Evolutionary conservation across 2,888 invertebrate species (phyloP).

Genomic region (Lithodes maja): DNA sequence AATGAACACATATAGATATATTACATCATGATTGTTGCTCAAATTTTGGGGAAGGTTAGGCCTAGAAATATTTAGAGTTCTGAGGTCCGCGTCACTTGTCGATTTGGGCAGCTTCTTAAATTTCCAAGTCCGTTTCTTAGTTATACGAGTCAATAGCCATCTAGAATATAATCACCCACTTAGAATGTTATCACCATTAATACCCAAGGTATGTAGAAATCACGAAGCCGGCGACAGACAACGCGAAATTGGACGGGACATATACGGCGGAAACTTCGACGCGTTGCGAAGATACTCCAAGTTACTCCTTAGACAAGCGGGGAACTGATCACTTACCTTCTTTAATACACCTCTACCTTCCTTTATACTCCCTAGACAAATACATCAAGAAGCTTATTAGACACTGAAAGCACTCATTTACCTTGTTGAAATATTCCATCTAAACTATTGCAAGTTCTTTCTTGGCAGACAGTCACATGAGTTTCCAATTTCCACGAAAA

Average conservation of each 20-base stretch:
- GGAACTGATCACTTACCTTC: not conserved
- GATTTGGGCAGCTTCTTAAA: too few species aligned
- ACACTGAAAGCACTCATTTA: not conserved
- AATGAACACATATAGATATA: too few species aligned
- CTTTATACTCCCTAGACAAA: not conserved
- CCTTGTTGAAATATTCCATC: not conserved
- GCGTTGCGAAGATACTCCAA: not conserved
- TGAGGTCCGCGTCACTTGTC: too few species aligned
- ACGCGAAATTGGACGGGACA: not conserved
- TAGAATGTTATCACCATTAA: too few species aligned
- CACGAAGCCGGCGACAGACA: too few species aligned
- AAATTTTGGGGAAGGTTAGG: too few species aligned
- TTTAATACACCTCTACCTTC: not conserved
- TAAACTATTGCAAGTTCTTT: not conserved
- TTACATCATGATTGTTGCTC: too few species aligned
- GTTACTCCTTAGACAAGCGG: not conserved
- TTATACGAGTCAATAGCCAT: too few species aligned
- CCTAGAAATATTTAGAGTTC: too few species aligned
- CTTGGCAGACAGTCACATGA: not conserved
- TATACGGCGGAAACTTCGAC: not conserved
- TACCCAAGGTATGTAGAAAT: too few species aligned
- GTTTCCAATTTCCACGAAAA: not conserved
- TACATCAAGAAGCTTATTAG: not conserved
- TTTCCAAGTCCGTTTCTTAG: too few species aligned
- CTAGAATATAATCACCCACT: too few species aligned